Evolutionary conservation across 2,797 vertebrate genomes (phyloP), one percentile per base, ranked within the genome.

Genomic region (Channa striata): DNA sequence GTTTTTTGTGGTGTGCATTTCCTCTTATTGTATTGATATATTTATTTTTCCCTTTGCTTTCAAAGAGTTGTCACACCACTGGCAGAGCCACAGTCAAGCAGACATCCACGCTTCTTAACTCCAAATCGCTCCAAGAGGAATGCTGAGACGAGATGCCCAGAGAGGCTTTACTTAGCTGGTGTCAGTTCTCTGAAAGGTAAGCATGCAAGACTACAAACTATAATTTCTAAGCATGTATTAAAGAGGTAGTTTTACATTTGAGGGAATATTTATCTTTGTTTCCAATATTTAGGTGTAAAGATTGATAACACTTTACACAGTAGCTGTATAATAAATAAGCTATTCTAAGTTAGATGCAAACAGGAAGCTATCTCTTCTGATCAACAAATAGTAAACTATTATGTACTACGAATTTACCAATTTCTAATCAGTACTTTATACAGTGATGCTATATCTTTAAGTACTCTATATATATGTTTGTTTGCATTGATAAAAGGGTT

Each of bases 131-230:
- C 81, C 0, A 92, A 82, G 83, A 92, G 92, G 73, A 83, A 77
- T 14, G 51, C 66, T 48, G 61, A 50, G 14, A 36, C 5, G 8
- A 47, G 36, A 30, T 87, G 86, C 63, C 84, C 74, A 25, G 52
- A 81, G 59, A 78, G 5, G 1, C 17, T 87, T 19, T 25, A 19
- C 0, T 82, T 93, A 54, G 83, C 90, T 47, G 89, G 86, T 42
- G 70, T 93, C 63, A 17, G 2, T 17, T 90, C 89, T 61, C 43
- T 87, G 33, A 87, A 89, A 92, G 93, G 94, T 95, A 23, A n/a
- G 7, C 16, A 64, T 7, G 20, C n/a, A 42, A 7, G 6, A 12
- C 34, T 33, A n/a, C 11, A 34, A 13, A 25, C 17, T 57, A 25
- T 47, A n/a, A n/a, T 11, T 17, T 30, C 6, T 51, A 21, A 34